These are phyloP conservation scores for Harpalus rubripes DNA, from an alignment of 2,888 invertebrate genomes.

Conservation along the genomic window DNA sequence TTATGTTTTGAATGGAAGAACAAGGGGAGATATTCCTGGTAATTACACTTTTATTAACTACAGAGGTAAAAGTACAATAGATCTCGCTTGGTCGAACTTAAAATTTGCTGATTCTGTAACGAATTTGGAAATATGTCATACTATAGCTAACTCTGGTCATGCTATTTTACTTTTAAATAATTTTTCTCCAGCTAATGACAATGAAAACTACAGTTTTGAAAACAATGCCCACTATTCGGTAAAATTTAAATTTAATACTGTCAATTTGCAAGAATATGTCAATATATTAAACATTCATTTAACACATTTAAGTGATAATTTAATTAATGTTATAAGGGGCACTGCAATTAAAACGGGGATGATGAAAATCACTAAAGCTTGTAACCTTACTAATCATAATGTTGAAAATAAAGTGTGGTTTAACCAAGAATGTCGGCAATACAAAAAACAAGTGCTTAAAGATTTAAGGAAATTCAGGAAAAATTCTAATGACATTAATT, in stretches of 20 bases:
- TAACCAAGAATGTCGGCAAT: background rate
- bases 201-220: background rate
- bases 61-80: no score
- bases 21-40: no score
- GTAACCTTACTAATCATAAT: background rate
- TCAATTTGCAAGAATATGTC: background rate
- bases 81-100: no score
- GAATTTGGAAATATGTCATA: no score
- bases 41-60: no score
- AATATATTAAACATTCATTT: background rate
- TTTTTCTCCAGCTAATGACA: no score
- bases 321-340: background rate
- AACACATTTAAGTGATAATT: background rate
- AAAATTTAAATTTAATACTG: constrained; percentile 39
- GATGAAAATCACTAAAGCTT: background rate
- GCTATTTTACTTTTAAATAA: no score
- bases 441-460: background rate
- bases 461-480: background rate
- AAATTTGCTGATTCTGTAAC: no score
- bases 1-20: no score
- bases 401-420: background rate
- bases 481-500: background rate
- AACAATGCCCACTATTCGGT: background rate
- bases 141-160: no score
- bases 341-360: background rate